A percentile compares a stretch with the other conserved stretches of the same genome.
Conservation (phyloP, 2,888 invertebrate genomes). For the Colletes collaris region DNA sequence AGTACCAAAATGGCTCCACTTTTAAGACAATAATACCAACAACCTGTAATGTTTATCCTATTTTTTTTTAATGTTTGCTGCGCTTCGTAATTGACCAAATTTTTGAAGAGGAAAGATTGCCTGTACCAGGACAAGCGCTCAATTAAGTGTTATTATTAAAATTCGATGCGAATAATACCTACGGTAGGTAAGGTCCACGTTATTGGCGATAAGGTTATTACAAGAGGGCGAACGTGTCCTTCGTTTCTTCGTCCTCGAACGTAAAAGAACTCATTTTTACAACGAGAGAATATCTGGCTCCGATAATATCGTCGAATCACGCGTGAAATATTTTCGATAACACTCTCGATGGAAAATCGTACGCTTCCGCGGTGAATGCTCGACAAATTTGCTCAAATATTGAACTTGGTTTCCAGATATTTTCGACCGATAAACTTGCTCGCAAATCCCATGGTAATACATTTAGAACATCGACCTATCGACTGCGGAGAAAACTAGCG, state of each 20-base stretch:
- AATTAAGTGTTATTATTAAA: constrained; percentile 36
- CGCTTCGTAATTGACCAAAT: not conserved
- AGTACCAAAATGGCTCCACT: constrained; percentile 2
- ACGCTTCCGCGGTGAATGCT: not conserved
- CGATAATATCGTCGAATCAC: constrained; percentile 9
- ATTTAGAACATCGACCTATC: not conserved
- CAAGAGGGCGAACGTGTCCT: constrained; percentile 49
- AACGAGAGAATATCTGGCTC: constrained; percentile 33
- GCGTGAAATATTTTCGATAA: constrained; percentile 4
- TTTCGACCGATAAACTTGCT: constrained; percentile 5
- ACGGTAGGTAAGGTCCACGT: constrained; percentile 41
- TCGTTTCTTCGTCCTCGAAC: constrained; percentile 42
- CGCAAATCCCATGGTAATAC: not conserved
- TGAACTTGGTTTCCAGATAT: not conserved
- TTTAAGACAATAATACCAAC: not conserved
- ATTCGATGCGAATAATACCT: constrained; percentile 25
- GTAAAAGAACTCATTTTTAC: constrained; percentile 41
- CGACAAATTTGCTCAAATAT: constrained; percentile 7
- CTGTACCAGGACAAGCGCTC: not conserved
- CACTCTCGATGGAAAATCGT: not conserved
- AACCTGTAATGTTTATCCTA: not conserved
- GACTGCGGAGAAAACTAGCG: not conserved
- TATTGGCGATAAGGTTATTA: constrained; percentile 46
- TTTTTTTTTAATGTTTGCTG: not conserved
- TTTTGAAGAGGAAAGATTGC: not conserved